phyloP scores from a whole-genome alignment of 2,888 invertebrate genomes.

The Lottia gigantea region DNA sequence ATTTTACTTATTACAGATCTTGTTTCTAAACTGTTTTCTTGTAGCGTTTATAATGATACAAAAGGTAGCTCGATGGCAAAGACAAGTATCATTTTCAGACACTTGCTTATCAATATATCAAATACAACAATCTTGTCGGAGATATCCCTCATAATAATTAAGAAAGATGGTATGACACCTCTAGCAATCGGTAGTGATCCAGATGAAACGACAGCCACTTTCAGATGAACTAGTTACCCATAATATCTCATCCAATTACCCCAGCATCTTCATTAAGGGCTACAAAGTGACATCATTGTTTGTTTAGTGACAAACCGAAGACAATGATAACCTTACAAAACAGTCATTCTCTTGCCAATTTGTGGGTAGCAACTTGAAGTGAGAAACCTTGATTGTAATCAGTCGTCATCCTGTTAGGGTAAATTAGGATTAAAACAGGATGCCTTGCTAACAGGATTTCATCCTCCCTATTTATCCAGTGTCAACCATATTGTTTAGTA shows the following conservation, averaged over 20 bases:
- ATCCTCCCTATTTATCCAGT: neutral
- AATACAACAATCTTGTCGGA: too few relatives aligned
- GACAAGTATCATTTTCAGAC: too few relatives aligned
- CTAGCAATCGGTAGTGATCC: neutral
- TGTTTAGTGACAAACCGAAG: slow-evolving; percentile 6
- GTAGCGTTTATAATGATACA: too few relatives aligned
- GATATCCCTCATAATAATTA: too few relatives aligned
- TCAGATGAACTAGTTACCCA: neutral
- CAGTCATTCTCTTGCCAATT: neutral
- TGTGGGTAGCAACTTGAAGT: neutral
- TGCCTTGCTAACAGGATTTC: neutral
- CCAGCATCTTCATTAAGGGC: slow-evolving; percentile 3
- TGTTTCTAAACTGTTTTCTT: too few relatives aligned
- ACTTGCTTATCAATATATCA: too few relatives aligned
- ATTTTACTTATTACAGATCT: too few relatives aligned
- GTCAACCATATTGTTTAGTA: slow-evolving; percentile 5
- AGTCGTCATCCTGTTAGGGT: slow-evolving; percentile 3
- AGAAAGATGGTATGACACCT: neutral
- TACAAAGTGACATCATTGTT: slow-evolving; percentile 1
- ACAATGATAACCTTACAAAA: slow-evolving; percentile 9
- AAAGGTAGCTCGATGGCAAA: too few relatives aligned
- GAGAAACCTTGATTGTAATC: slow-evolving; percentile 6
- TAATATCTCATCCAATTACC: neutral
- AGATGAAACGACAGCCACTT: slow-evolving; percentile 8
- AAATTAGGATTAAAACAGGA: slow-evolving; percentile 1